Evolutionary conservation across 2,888 invertebrate genomes (phyloP), one percentile per base, ranked within the genome.

Genomic region (Escarpia spicata): DNA sequence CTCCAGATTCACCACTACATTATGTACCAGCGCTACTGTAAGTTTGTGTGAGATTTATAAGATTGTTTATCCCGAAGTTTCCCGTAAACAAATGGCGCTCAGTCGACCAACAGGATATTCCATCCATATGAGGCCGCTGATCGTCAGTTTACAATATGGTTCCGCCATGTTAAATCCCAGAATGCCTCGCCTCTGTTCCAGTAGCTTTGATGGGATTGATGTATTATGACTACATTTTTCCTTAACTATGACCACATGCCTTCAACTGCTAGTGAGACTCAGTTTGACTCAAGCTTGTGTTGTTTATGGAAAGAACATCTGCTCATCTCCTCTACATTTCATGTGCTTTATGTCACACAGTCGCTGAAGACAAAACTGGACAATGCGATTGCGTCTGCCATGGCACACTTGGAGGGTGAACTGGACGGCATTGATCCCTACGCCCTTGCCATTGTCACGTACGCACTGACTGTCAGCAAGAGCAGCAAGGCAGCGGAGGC

Each of bases 371-470:
- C 91, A 19, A 44, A 26, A 15, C 26, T 91, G 31, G 45, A 91
- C 26, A 31, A 44, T 10, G 92, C 90, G 44, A 31, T 92, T 12
- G n/a, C 10, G 4, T 3, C 37, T 91, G 96, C 96, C 4, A 93
- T 95, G 44, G 93, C 93, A 2, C 96, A 96, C 94, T 94, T 96
- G 93, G 96, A 96, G 93, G 93, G 94, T 10, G 94, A 96, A 92
- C 93, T 95, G 19, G 93, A 94, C 12, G 94, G 95, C 31, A 94
- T 94, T 0, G 95, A 96, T 92, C 95, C 95, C 89, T 96, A 96
- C 93, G 94, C 94, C 4, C 93, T 96, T 92, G 94, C 96, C 31
- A 95, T 96, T 90, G 94, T 95, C 31, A 94, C 95, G 45, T 96
- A 96, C 92, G 96, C 96, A 60, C 94, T 96, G 31, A 94, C 94